Percentiles rank a stretch among this genome's conserved stretches.
Evolutionary conservation across 2,888 invertebrate species (phyloP).

Genomic region (Horisme vitalbata): DNA sequence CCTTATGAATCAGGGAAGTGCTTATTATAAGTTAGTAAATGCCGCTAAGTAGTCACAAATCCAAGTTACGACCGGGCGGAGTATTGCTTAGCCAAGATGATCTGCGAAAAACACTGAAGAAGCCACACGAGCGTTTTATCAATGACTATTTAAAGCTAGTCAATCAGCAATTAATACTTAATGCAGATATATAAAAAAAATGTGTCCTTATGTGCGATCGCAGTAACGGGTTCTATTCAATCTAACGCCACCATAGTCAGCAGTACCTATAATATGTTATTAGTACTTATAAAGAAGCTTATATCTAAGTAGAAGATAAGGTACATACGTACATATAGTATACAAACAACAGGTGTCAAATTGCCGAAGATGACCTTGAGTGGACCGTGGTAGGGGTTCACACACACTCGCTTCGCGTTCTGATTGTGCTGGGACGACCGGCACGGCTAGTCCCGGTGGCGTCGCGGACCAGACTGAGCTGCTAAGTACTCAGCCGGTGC

Average conservation of each 20-base stretch:
- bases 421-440: constrained; percentile 42
- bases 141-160: too few species aligned
- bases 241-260: neutral
- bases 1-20: too few species aligned
- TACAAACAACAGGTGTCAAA: constrained; percentile 74
- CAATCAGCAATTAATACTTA: too few species aligned
- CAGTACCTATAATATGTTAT: neutral
- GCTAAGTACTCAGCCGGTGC: constrained; percentile 48
- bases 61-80: too few species aligned
- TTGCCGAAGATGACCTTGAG: constrained; percentile 68
- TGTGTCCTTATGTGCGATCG: too few species aligned
- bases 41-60: too few species aligned
- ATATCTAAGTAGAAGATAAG: constrained; percentile 42
- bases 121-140: too few species aligned
- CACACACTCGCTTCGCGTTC: constrained; percentile 67
- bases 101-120: too few species aligned
- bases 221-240: too few species aligned
- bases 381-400: constrained; percentile 55
- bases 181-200: too few species aligned
- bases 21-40: too few species aligned
- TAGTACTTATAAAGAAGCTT: constrained; percentile 3
- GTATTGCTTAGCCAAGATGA: too few species aligned
- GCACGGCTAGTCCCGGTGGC: constrained; percentile 47
- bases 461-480: constrained; percentile 62
- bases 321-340: constrained; percentile 58